Conservation (phyloP, 2,888 invertebrate genomes). For the Parnassius smintheus region DNA sequence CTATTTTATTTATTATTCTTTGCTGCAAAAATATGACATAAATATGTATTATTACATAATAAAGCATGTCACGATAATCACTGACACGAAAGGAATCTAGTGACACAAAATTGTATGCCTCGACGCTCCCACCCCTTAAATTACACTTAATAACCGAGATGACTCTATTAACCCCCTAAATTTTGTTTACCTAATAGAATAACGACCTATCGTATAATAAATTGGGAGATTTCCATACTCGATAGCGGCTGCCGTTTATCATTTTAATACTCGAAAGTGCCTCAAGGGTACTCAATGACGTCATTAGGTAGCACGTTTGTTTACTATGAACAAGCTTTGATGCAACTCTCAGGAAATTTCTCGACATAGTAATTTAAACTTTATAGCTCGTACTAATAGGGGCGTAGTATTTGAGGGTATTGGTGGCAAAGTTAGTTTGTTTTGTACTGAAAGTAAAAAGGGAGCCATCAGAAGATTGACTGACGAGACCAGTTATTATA, state of each 20-base stretch:
- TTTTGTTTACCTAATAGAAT: constrained; percentile 79
- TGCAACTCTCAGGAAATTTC: constrained; percentile 1
- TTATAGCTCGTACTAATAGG: background rate
- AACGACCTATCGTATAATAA: constrained; percentile 79
- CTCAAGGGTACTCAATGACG: constrained; percentile 64
- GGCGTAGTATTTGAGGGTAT: background rate
- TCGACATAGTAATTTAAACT: background rate
- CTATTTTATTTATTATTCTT: background rate
- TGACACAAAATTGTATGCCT: constrained; percentile 36
- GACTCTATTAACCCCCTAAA: constrained; percentile 74
- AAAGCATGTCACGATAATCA: constrained; percentile 32
- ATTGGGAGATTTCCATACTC: constrained; percentile 79
- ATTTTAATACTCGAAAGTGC: constrained; percentile 78
- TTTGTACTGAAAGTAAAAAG: constrained; percentile 25
- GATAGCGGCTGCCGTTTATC: constrained; percentile 72
- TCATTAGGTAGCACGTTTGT: constrained; percentile 60
- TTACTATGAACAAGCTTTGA: constrained; percentile 32
- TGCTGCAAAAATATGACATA: background rate
- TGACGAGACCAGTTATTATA: constrained; percentile 69
- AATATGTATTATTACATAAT: constrained; percentile 20
- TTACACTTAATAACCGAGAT: constrained; percentile 62
- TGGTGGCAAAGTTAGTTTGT: constrained; percentile 5
- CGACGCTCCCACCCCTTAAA: constrained; percentile 43
- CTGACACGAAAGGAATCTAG: constrained; percentile 35
- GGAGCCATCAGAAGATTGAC: constrained; percentile 53